Conservation (phyloP, 2,888 invertebrate species). For the Amaurobius ferox region DNA sequence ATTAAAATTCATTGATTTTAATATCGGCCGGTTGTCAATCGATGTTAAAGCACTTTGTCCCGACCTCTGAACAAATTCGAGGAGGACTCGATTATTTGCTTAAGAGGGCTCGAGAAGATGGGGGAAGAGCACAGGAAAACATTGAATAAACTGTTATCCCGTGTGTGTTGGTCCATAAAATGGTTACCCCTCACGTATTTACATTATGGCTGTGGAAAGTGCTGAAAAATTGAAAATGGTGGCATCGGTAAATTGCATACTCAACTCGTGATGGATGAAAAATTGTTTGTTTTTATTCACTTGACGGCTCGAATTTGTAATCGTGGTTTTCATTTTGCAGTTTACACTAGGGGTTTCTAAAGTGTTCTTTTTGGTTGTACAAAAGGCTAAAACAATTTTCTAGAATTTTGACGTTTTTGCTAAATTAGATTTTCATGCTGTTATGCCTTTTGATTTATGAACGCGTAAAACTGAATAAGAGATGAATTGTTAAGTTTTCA, state of each 20-base stretch:
- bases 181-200: conserved; percentile 36
- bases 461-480: too few species aligned
- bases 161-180: conserved; percentile 45
- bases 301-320: not conserved
- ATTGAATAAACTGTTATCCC: conserved; percentile 50
- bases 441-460: too few species aligned
- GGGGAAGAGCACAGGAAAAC: conserved; percentile 7
- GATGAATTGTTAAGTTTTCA: too few species aligned
- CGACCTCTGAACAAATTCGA: conserved; percentile 32
- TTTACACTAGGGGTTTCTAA: too few species aligned
- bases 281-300: not conserved
- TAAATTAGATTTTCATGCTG: too few species aligned
- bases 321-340: not conserved
- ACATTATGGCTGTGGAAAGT: conserved; percentile 14
- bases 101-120: not conserved
- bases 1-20: conserved; percentile 67
- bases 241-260: not conserved
- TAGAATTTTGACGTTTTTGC: too few species aligned
- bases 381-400: too few species aligned
- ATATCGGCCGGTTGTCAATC: conserved; percentile 34
- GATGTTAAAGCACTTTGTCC: conserved; percentile 37
- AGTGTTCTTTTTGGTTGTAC: too few species aligned
- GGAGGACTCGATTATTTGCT: conserved; percentile 44
- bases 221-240: not conserved
- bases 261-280: not conserved